Evolutionary conservation across 2,113 vertebrate genomes (phyloP).

Genomic region (Toxotes jaculatrix): DNA sequence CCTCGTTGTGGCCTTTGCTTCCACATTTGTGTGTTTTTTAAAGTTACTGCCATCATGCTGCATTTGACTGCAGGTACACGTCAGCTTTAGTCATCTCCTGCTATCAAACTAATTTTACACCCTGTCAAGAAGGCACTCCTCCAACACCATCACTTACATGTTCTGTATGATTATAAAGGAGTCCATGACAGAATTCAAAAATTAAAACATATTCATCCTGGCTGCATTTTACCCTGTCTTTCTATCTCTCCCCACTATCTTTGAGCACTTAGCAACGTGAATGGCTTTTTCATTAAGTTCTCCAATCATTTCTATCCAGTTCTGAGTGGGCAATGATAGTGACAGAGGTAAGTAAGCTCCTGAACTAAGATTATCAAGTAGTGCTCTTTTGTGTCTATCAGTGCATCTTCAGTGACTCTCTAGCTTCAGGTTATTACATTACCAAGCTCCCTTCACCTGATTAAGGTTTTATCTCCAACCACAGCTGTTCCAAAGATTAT

Average conservation of each 20-base stretch:
- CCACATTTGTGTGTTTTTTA: not conserved
- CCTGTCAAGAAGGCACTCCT: conserved; percentile 1
- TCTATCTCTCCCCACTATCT: conserved; percentile 4
- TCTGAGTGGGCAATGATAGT: conserved; percentile 55
- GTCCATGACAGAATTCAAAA: conserved; percentile 8
- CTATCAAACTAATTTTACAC: conserved; percentile 20
- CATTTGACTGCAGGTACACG: not conserved
- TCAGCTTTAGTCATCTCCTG: not conserved
- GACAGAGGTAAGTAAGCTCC: conserved; percentile 60
- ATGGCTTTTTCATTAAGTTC: conserved; percentile 47
- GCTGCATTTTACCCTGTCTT: not conserved
- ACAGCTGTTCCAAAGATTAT: conserved; percentile 71
- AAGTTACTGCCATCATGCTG: not conserved
- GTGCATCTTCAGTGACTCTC: conserved; percentile 55
- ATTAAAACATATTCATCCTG: conserved; percentile 24
- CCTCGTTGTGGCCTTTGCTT: not conserved
- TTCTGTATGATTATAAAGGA: not conserved
- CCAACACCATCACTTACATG: not conserved
- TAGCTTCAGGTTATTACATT: conserved; percentile 68
- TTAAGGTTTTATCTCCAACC: conserved; percentile 75
- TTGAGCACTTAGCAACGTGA: conserved; percentile 37
- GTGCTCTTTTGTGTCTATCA: conserved; percentile 61
- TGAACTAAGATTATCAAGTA: conserved; percentile 70
- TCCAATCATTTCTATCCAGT: conserved; percentile 59
- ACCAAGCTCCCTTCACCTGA: conserved; percentile 66